Evolutionary conservation across 2,888 invertebrate genomes (phyloP).

Genomic region (Callimorpha dominula): DNA sequence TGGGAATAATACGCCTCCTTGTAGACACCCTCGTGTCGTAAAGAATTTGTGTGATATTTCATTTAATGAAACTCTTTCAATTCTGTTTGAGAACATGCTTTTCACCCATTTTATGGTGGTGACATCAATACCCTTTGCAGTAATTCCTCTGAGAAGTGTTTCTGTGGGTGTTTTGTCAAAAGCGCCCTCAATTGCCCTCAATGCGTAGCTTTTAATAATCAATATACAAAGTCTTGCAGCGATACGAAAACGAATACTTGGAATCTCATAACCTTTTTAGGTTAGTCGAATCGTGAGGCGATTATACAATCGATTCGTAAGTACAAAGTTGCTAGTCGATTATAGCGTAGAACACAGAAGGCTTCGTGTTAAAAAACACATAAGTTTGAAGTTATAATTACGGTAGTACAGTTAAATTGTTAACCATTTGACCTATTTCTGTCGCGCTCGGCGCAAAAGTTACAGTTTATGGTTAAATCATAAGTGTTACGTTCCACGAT

Average conservation of each 20-base stretch:
- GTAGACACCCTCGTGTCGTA: no score
- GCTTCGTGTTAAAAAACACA: constrained; percentile 14
- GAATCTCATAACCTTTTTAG: not conserved
- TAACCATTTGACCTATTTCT: constrained; percentile 21
- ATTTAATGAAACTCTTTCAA: no score
- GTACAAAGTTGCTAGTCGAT: constrained; percentile 10
- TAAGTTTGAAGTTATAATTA: constrained; percentile 21
- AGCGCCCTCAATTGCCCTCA: no score
- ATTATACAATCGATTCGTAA: constrained; percentile 10
- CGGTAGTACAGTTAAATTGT: constrained; percentile 8
- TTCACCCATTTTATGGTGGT: no score
- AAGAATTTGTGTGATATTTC: no score
- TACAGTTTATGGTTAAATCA: not conserved
- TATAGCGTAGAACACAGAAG: constrained; percentile 8
- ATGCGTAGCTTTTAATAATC: no score
- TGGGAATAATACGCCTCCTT: no score
- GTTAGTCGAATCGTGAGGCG: not conserved
- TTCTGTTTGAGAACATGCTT: no score
- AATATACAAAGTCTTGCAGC: no score
- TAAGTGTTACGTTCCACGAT: not conserved
- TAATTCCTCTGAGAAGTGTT: no score
- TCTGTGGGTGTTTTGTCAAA: no score
- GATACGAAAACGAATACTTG: not conserved
- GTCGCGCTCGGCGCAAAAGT: not conserved
- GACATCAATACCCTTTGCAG: no score